Conservation (phyloP, 2,113 vertebrate species). For the Peromyscus californicus region DNA sequence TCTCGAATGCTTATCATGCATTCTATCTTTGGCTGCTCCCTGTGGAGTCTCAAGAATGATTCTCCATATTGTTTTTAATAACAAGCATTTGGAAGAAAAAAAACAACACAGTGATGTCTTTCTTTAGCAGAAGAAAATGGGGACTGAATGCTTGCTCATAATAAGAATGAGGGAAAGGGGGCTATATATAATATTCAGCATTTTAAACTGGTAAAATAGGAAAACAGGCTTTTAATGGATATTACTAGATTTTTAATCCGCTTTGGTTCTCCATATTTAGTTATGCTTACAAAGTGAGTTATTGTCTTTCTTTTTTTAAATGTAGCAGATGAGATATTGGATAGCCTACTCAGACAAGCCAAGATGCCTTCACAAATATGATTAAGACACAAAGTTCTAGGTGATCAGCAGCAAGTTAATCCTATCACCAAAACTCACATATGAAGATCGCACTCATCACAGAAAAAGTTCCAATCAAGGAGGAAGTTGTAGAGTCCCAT, state of each 20-base stretch:
- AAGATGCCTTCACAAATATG: neutral
- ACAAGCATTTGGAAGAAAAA: neutral
- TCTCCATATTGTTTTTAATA: slow-evolving; percentile 9
- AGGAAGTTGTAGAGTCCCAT: neutral
- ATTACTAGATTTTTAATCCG: neutral
- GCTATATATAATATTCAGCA: slow-evolving; percentile 23
- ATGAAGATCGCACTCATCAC: neutral
- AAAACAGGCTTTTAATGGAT: neutral
- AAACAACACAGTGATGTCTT: neutral
- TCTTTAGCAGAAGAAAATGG: slow-evolving; percentile 22
- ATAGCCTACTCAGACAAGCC: neutral
- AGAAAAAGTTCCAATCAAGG: neutral
- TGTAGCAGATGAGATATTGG: slow-evolving; percentile 6
- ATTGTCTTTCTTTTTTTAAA: neutral
- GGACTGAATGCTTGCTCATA: neutral
- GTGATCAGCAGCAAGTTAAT: slow-evolving; percentile 33
- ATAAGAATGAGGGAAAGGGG: neutral
- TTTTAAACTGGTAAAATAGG: slow-evolving; percentile 49
- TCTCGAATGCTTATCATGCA: neutral
- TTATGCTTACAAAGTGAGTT: slow-evolving; percentile 5
- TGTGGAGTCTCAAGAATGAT: neutral
- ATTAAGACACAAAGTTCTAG: slow-evolving; percentile 1
- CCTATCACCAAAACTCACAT: slow-evolving; percentile 25
- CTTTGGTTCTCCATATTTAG: slow-evolving; percentile 11
- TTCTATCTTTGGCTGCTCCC: neutral